These are phyloP conservation scores for Agrenia bidenticulata DNA, from an alignment of 2,888 invertebrate species.

Conservation along the genomic window DNA sequence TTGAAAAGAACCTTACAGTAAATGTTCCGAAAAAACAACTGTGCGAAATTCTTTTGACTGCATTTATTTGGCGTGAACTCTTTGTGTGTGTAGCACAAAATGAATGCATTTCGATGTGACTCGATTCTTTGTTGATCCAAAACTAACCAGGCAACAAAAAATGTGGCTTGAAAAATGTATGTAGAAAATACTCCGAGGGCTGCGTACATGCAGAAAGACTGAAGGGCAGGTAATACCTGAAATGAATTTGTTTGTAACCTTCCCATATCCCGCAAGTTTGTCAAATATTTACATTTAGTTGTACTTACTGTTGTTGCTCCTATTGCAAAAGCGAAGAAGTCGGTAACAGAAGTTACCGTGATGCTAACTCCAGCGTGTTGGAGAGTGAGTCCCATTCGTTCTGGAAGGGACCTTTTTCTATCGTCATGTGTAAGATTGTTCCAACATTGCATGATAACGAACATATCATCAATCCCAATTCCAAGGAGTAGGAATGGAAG, in stretches of 20 bases:
- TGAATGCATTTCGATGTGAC: conserved; percentile 65
- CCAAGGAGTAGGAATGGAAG: conserved; percentile 80
- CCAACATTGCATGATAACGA: conserved; percentile 79
- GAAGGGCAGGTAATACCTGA: conserved; percentile 74
- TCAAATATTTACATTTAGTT: background rate
- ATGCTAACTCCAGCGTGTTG: conserved; percentile 82
- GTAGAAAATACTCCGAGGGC: conserved; percentile 74
- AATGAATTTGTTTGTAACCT: background rate
- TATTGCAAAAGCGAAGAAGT: conserved; percentile 51
- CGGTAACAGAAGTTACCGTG: conserved; percentile 71
- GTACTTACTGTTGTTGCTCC: conserved; percentile 50
- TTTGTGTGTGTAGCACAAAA: conserved; percentile 67
- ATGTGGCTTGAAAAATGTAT: conserved; percentile 74
- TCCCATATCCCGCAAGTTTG: background rate
- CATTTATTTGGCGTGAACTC: conserved; percentile 55
- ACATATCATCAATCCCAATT: conserved; percentile 78
- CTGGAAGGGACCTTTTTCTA: conserved; percentile 59
- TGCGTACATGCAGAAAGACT: conserved; percentile 80
- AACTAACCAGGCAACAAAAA: conserved; percentile 75
- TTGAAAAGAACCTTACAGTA: conserved; percentile 55
- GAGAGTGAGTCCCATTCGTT: conserved; percentile 69
- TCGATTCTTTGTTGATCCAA: conserved; percentile 69
- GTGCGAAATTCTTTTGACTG: conserved; percentile 54
- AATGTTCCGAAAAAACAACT: conserved; percentile 55
- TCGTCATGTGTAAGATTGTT: conserved; percentile 59